phyloP scores from a whole-genome alignment of 2,888 invertebrate species.

The Tenthredo mesomela region DNA sequence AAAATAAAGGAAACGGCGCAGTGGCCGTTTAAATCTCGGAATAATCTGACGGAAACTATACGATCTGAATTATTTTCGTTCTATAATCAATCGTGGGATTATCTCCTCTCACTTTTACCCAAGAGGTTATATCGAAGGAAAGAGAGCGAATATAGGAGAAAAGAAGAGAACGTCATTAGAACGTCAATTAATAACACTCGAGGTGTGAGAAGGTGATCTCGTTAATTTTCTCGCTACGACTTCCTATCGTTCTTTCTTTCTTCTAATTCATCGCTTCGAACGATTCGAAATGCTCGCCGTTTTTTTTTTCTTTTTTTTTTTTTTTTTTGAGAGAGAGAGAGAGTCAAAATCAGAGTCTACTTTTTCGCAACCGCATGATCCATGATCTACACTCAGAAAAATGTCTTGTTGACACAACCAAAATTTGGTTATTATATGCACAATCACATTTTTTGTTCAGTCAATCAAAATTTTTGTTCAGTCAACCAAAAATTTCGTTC shows the following conservation, averaged over 20 bases:
- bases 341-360: background rate
- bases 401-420: too few species aligned
- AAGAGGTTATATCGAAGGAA: background rate
- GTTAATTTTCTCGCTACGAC: slow-evolving; percentile 40
- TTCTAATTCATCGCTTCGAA: slow-evolving; percentile 29
- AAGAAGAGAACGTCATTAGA: slow-evolving; percentile 31
- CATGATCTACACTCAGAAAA: too few species aligned
- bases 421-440: too few species aligned
- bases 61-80: slow-evolving; percentile 32
- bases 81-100: slow-evolving; percentile 11
- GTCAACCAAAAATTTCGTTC: too few species aligned
- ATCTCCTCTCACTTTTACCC: background rate
- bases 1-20: background rate
- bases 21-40: background rate
- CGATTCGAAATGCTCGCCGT: background rate
- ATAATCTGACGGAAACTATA: background rate
- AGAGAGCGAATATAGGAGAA: background rate
- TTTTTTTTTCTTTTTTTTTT: too few species aligned
- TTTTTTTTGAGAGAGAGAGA: background rate
- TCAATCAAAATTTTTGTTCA: too few species aligned
- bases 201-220: slow-evolving; percentile 13
- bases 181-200: slow-evolving; percentile 43
- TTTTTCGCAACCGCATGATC: background rate
- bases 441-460: too few species aligned
- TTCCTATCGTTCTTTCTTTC: background rate